Percentiles rank a stretch among this genome's conserved stretches.
Evolutionary conservation across 2,113 vertebrate species (phyloP).

Genomic region (Chunga burmeisteri): DNA sequence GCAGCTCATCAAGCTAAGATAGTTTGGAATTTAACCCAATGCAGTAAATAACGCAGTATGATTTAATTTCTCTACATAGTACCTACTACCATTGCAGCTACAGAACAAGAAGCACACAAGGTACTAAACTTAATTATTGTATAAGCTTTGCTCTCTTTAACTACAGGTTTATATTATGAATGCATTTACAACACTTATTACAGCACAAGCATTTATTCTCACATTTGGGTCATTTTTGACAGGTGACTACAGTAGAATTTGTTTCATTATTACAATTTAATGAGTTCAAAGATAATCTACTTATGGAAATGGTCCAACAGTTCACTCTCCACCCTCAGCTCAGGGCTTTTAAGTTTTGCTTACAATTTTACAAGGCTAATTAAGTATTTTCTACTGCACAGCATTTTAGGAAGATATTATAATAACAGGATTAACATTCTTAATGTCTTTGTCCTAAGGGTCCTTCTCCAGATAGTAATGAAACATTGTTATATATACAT

Average conservation of each 20-base stretch:
- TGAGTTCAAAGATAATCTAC: constrained; percentile 54
- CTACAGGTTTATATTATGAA: background rate
- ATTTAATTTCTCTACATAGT: background rate
- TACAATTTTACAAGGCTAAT: constrained; percentile 50
- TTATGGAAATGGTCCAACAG: constrained; percentile 31
- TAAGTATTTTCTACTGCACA: constrained; percentile 58
- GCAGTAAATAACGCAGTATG: background rate
- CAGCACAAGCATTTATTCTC: background rate
- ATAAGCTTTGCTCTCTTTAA: background rate
- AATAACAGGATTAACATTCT: constrained; percentile 59
- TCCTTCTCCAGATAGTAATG: constrained; percentile 17
- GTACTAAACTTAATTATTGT: background rate
- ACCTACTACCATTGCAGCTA: background rate
- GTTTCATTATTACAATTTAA: constrained; percentile 40
- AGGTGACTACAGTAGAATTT: constrained; percentile 13
- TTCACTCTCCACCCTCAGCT: background rate
- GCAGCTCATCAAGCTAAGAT: background rate
- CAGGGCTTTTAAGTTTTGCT: constrained; percentile 30
- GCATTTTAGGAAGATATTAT: constrained; percentile 19
- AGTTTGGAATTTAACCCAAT: background rate
- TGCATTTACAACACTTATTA: background rate
- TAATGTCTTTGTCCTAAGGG: constrained; percentile 48
- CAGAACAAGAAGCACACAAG: background rate
- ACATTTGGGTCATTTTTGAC: constrained; percentile 13
- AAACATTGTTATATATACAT: constrained; percentile 27